These are phyloP conservation scores for Dendrolimus kikuchii DNA, from an alignment of 1,140 invertebrate genomes.

Conservation along the genomic window DNA sequence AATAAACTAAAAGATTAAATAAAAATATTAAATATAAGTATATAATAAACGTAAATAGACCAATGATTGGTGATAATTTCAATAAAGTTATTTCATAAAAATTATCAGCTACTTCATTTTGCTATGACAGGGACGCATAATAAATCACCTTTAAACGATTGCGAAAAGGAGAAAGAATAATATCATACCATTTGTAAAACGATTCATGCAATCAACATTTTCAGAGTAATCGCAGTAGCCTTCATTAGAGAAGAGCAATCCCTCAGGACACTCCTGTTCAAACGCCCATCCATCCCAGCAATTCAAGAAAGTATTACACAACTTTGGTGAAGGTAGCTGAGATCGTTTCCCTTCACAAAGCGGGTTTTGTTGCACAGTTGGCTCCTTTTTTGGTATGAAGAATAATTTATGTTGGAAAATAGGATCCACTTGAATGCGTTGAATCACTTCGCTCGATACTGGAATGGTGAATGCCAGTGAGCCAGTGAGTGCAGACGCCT, in stretches of 20 bases:
- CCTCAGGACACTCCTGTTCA: slow-evolving; percentile 77
- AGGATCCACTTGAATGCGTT: slow-evolving; percentile 46
- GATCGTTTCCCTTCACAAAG: slow-evolving; percentile 61
- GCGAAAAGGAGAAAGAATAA: too few relatives aligned
- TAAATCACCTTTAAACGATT: too few relatives aligned
- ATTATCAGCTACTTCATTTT: too few relatives aligned
- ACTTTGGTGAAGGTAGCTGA: slow-evolving; percentile 74
- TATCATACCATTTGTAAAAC: not conserved
- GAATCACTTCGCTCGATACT: slow-evolving; percentile 48
- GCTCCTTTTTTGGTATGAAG: slow-evolving; percentile 30
- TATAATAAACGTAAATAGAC: too few relatives aligned
- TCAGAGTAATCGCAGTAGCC: slow-evolving; percentile 77
- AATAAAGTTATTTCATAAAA: too few relatives aligned
- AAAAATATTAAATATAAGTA: too few relatives aligned
- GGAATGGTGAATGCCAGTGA: slow-evolving; percentile 48
- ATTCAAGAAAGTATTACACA: slow-evolving; percentile 78
- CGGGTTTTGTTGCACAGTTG: slow-evolving; percentile 33
- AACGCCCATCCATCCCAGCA: slow-evolving; percentile 80
- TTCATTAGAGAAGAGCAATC: slow-evolving; percentile 75
- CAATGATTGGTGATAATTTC: too few relatives aligned
- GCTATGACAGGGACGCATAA: too few relatives aligned
- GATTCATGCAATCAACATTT: slow-evolving; percentile 59
- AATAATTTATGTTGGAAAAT: slow-evolving; percentile 50
- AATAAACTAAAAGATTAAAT: too few relatives aligned
- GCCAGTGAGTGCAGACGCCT: slow-evolving; percentile 29